These are phyloP conservation scores for Spea bombifrons DNA, from an alignment of 2,113 vertebrate genomes.

Conservation along the genomic window DNA sequence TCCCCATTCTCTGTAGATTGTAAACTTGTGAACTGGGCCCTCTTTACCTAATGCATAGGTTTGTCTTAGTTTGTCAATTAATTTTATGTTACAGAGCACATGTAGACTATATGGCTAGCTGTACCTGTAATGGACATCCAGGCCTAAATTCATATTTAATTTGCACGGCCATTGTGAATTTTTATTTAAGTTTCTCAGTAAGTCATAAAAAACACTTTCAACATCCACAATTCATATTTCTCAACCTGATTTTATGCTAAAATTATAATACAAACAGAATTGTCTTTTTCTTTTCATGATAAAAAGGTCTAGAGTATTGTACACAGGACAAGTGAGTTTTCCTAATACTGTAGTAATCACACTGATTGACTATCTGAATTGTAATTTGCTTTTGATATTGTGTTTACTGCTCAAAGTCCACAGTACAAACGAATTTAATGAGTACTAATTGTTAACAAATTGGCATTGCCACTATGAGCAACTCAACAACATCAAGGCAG, in stretches of 20 bases:
- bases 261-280: neutral
- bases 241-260: neutral
- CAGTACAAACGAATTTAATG: constrained; percentile 78
- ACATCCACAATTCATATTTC: neutral
- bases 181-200: neutral
- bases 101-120: too few species aligned
- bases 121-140: too few species aligned
- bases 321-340: constrained; percentile 6
- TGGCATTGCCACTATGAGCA: constrained; percentile 70
- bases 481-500: constrained; percentile 57
- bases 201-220: neutral
- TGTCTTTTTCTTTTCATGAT: neutral
- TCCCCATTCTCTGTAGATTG: too few species aligned
- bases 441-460: constrained; percentile 89
- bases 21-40: too few species aligned
- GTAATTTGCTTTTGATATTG: constrained; percentile 57
- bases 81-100: too few species aligned
- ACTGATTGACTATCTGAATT: constrained; percentile 3
- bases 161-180: too few species aligned
- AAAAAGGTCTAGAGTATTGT: neutral
- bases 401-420: constrained; percentile 61
- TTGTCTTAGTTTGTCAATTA: too few species aligned
- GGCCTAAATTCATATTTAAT: too few species aligned
- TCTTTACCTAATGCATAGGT: too few species aligned
- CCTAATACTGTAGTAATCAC: neutral